Conservation (phyloP, 2,113 vertebrate genomes). For the Otocyon megalotis region DNA sequence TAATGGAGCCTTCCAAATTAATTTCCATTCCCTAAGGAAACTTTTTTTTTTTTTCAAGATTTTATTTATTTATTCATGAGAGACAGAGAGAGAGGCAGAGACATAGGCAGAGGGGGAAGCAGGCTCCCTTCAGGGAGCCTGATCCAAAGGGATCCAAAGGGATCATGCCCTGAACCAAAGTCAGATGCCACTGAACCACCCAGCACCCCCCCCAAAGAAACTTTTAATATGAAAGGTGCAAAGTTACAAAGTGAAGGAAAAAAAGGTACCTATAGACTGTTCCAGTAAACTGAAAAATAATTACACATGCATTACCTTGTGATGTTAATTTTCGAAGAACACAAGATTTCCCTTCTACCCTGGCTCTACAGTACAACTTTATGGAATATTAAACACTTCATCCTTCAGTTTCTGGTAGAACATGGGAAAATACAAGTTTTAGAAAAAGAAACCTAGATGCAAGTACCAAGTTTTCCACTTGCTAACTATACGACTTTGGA, state of each 20-base stretch:
- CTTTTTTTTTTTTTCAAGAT: background rate
- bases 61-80: too few relatives aligned
- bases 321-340: background rate
- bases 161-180: too few relatives aligned
- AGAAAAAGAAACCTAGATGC: background rate
- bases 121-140: too few relatives aligned
- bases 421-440: background rate
- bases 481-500: background rate
- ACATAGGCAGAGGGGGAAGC: too few relatives aligned
- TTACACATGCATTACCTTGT: background rate
- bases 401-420: background rate
- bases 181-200: too few relatives aligned
- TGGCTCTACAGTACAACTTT: background rate
- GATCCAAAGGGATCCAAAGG: too few relatives aligned
- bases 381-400: background rate
- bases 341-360: background rate
- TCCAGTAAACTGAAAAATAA: slow-evolving; percentile 49
- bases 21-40: slow-evolving; percentile 61
- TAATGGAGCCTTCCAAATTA: slow-evolving; percentile 26
- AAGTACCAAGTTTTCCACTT: slow-evolving; percentile 37
- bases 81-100: too few relatives aligned
- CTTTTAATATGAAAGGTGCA: slow-evolving; percentile 43
- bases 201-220: background rate
- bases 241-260: slow-evolving; percentile 52
- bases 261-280: background rate